Evolutionary conservation across 2,888 invertebrate species (phyloP).

Genomic region (Sclerodermus sp.): DNA sequence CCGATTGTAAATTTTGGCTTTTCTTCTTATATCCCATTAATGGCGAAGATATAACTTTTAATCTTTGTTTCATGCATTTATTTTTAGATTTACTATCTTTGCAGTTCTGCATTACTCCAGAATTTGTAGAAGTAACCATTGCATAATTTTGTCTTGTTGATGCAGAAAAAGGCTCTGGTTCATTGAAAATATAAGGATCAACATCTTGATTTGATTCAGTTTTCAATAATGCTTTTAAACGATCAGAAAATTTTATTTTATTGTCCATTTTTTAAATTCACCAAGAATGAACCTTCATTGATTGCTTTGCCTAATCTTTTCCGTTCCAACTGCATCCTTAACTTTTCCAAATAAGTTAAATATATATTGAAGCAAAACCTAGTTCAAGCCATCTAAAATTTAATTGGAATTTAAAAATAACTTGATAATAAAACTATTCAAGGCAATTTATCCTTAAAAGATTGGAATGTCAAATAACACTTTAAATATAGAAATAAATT

Average conservation of each 20-base stretch:
- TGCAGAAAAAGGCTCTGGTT: slow-evolving; percentile 51
- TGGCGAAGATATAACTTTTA: slow-evolving; percentile 31
- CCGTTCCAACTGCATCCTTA: slow-evolving; percentile 49
- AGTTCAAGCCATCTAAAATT: slow-evolving; percentile 34
- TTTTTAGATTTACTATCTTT: slow-evolving; percentile 42
- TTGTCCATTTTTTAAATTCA: slow-evolving; percentile 53
- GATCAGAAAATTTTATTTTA: slow-evolving; percentile 59
- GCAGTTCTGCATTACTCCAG: slow-evolving; percentile 39
- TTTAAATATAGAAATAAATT: slow-evolving; percentile 12
- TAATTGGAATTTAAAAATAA: slow-evolving; percentile 23
- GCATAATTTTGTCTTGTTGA: slow-evolving; percentile 40
- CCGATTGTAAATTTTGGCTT: slow-evolving; percentile 16
- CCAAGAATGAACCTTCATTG: slow-evolving; percentile 49
- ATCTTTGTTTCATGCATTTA: slow-evolving; percentile 46
- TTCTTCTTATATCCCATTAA: slow-evolving; percentile 24
- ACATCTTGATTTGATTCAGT: slow-evolving; percentile 52
- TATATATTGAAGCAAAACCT: slow-evolving; percentile 32
- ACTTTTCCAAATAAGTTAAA: slow-evolving; percentile 35
- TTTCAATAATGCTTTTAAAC: slow-evolving; percentile 56
- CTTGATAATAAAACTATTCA: not conserved
- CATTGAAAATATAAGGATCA: slow-evolving; percentile 60
- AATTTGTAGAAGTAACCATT: slow-evolving; percentile 39
- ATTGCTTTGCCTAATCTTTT: slow-evolving; percentile 27
- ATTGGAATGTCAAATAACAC: slow-evolving; percentile 12
- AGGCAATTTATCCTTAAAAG: slow-evolving; percentile 8